Evolutionary conservation across 2,888 invertebrate genomes (phyloP).

Genomic region (Eueremaeus valkanovi): DNA sequence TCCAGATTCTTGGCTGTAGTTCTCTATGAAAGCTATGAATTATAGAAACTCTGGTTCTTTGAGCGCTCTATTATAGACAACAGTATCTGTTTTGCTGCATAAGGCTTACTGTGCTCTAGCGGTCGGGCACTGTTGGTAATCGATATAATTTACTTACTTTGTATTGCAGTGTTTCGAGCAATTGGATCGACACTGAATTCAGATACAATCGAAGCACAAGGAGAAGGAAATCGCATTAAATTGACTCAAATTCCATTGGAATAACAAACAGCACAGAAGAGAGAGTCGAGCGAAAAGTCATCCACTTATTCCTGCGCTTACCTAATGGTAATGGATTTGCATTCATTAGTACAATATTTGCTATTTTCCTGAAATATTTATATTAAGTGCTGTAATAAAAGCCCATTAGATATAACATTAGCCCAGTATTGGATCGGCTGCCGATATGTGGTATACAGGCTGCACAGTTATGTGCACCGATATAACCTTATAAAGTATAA

Average conservation of each 20-base stretch:
- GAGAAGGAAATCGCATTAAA: not conserved
- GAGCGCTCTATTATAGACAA: not conserved
- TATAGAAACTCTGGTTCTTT: conserved; percentile 2
- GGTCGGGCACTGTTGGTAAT: not conserved
- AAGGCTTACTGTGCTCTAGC: not conserved
- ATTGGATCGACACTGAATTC: conserved; percentile 2
- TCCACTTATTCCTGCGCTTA: not conserved
- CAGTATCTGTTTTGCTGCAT: not conserved
- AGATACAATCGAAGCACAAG: conserved; percentile 3
- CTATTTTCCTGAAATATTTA: conserved; percentile 16
- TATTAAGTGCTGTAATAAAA: conserved; percentile 29
- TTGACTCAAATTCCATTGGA: conserved; percentile 3
- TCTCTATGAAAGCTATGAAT: conserved; percentile 17
- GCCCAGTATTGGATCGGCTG: not conserved
- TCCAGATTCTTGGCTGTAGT: not conserved
- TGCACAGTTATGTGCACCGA: too few species aligned
- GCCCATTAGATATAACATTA: conserved; percentile 3
- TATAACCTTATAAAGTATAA: too few species aligned
- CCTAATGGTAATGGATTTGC: not conserved
- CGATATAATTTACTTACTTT: conserved; percentile 30
- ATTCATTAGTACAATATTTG: conserved; percentile 5
- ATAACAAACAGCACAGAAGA: too few species aligned
- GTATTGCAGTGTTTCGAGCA: conserved; percentile 2
- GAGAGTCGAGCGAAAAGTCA: not conserved
- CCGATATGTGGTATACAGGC: not conserved